Base-by-base conservation (phyloP, 2,888 invertebrate species). In the Acleris holmiana region DNA sequence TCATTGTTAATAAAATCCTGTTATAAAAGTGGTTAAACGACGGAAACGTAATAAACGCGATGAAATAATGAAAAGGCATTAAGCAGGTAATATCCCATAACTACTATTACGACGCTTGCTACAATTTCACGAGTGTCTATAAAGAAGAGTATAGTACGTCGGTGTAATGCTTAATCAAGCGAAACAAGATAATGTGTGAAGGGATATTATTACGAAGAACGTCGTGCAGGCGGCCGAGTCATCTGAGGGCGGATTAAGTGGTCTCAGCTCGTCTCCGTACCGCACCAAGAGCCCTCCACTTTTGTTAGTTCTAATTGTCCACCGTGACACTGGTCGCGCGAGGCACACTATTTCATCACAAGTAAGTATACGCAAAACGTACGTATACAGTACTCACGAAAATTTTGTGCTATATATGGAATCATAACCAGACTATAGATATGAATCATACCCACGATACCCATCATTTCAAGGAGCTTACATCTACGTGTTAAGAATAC, bases 341-440 rank as follows among this genome's bases (percentile, higher is more conserved):
- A 69, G 70, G 74, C 73, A 75, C 68, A 72, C 66, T 66, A n/a
- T 44, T 44, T 15, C 7, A 17, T 17, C 17, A 44, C 17, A 10
- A 35, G 35, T 13, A 4, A 35, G 13, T 35, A 35, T 13, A 13
- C 35, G 35, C 35, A 35, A 35, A 35, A 13, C 13, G 4, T 35
- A 35, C 40, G 40, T 15, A 15, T 17, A n/a, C 15, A 76, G 76
- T 80, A 81, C 82, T 82, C 84, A 82, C 66, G 75, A 76, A 75
- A 74, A 77, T 79, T 75, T 80, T 76, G 79, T 67, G 80, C 84
- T 86, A 86, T 86, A 86, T 86, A 83, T 84, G 85, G 85, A 76
- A 79, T 73, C 79, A 77, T 77, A 76, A 78, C 82, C 77, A 82
- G 80, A 85, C 84, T 84, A 84, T 82, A 76, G 76, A 75, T 75